Evolutionary conservation across 1,140 invertebrate genomes (phyloP), one percentile per base, ranked within the genome.

Genomic region (Colletes gigas): DNA sequence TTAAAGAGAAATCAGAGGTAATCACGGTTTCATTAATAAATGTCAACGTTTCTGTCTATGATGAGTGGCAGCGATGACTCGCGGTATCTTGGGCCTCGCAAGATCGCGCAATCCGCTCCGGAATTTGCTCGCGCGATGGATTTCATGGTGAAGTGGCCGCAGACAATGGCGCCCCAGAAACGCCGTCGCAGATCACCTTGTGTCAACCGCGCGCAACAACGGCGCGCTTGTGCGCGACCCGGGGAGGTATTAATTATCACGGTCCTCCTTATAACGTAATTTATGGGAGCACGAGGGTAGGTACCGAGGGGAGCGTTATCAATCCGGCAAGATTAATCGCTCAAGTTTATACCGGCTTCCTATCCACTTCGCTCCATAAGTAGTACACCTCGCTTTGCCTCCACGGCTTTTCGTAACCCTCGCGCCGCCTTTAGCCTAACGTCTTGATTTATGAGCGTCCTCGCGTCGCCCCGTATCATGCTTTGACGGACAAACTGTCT

Each of bases 271-370:
- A 89, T 91, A 91, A 90, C 78, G 83, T 92, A 92, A 92, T 92
- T 92, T 91, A 91, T 91, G 88, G 86, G 84, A 84, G 83, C 80
- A 88, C 86, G 84, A 84, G 83, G 86, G 83, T 82, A 85, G 82
- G 88, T 30, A 82, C 67, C 69, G 76, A 85, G 79, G 84, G 87
- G 85, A 89, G 83, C 85, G 87, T 90, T 91, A 92, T 92, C 90
- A 92, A 92, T 91, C 90, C 85, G 83, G 82, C 69, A 88, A 92
- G 90, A 92, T 92, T 92, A 92, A 92, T 92, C 90, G 89, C 89
- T 88, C 86, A 91, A 91, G 90, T 92, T 91, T 90, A 92, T 88
- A 87, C 84, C 83, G 79, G 83, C 82, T 89, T 91, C 81, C 87
- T 78, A 90, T 91, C 89, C 90, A 89, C 90, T 91, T 91, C 88